Evolutionary conservation across 2,113 vertebrate species (phyloP).

Genomic region (Takifugu flavidus): DNA sequence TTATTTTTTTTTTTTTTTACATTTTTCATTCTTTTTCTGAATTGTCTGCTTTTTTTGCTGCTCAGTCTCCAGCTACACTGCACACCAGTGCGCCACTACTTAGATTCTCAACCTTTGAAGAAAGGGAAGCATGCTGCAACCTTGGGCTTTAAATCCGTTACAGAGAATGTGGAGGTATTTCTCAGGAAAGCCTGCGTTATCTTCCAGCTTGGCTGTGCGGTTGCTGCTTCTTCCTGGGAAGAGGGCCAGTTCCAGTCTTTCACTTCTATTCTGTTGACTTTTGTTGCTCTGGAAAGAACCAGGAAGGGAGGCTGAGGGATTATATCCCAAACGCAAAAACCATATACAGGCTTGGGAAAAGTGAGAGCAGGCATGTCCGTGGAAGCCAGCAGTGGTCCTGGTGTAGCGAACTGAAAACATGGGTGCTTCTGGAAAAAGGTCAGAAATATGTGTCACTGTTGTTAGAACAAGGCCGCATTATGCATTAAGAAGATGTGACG

Average conservation of each 20-base stretch:
- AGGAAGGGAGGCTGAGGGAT: constrained; percentile 31
- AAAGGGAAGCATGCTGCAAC: constrained; percentile 30
- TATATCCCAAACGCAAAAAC: constrained; percentile 22
- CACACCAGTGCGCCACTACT: constrained; percentile 39
- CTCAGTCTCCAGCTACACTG: neutral
- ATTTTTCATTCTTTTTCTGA: too few relatives aligned
- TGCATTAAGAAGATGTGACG: too few relatives aligned
- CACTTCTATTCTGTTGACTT: constrained; percentile 21
- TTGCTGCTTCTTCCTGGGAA: constrained; percentile 29
- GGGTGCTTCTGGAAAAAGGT: too few relatives aligned
- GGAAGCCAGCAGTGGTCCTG: constrained; percentile 11
- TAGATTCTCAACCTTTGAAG: constrained; percentile 36
- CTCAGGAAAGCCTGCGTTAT: constrained; percentile 43
- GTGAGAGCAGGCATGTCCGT: constrained; percentile 10
- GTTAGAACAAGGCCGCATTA: too few relatives aligned
- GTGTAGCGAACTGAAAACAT: neutral
- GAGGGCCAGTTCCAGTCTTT: constrained; percentile 26
- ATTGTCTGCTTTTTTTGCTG: too few relatives aligned
- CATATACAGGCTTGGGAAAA: constrained; percentile 1
- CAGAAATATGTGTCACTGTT: too few relatives aligned
- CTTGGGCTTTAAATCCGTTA: constrained; percentile 42
- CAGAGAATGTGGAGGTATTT: constrained; percentile 46
- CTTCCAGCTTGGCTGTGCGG: constrained; percentile 25
- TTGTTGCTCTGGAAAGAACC: constrained; percentile 9
- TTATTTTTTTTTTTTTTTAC: too few relatives aligned